Evolutionary conservation across 1,140 invertebrate genomes (phyloP), one percentile per base, ranked within the genome.

Genomic region (Ctenoplectra terminalis): DNA sequence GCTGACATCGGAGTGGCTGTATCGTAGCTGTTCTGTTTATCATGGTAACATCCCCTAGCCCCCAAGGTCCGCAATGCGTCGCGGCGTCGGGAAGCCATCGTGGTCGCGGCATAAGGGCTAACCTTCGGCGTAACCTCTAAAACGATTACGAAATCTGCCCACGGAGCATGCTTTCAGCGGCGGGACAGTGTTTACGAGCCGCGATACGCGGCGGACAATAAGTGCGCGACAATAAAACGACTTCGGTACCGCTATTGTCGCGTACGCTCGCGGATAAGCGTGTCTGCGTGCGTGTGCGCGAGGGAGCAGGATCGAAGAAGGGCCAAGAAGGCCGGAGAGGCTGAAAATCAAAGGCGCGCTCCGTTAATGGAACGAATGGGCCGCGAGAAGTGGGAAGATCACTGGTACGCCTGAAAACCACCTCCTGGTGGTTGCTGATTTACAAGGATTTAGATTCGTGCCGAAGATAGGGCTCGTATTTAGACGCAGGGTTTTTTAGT

Each of bases 141-240:
- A 60, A 50, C 64, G 71, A 81, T 86, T 86, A 75, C 78, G 58
- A 86, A 76, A 72, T 63, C 71, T 72, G 40, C 72, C 60, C 72
- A 60, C 72, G 79, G 58, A 46, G 7, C 48, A 54, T 67, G 61
- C 64, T 67, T 85, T 56, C 70, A 84, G 7, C 48, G 48, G 37
- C 46, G 20, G 43, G 63, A 56, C 72, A 37, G 43, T 79, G 79
- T 81, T 81, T 81, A 85, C 50, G 63, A 74, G 48, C 60, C 48
- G 54, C n/a, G 64, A 84, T 84, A 83, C 46, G 54, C 64, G 64
- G 52, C 56, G 66, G 83, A 82, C 70, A 84, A 84, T 85, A 84
- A 85, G 52, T 54, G 58, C 61, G 61, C 64, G 73, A 72, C 52
- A 79, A 84, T 84, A 82, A 85, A 58, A 71, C 40, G 71, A 66